These are phyloP conservation scores for mouse (Mus musculus) DNA, from an alignment of 2,113 vertebrate species.

Conservation along the genomic window GRCm39 chr1:32484001-32484500, in stretches of 20 bases:
- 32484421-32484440: neutral
- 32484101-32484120: neutral
- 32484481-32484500: neutral
- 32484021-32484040: neutral
- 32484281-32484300: neutral
- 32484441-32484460: neutral
- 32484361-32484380: too few relatives aligned
- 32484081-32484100: neutral
- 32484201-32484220: neutral
- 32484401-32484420: neutral
- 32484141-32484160: neutral
- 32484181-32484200: neutral
- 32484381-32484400: neutral
- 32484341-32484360: fast-evolving
- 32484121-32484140: neutral
- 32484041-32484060: neutral
- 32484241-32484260: neutral
- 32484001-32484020: neutral
- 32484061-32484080: neutral
- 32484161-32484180: neutral
- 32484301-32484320: neutral
- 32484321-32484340: neutral
- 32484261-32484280: neutral
- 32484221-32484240: neutral
- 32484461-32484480: neutral